Conservation (phyloP, 2,113 vertebrate species). For the Lepus americanus region DNA sequence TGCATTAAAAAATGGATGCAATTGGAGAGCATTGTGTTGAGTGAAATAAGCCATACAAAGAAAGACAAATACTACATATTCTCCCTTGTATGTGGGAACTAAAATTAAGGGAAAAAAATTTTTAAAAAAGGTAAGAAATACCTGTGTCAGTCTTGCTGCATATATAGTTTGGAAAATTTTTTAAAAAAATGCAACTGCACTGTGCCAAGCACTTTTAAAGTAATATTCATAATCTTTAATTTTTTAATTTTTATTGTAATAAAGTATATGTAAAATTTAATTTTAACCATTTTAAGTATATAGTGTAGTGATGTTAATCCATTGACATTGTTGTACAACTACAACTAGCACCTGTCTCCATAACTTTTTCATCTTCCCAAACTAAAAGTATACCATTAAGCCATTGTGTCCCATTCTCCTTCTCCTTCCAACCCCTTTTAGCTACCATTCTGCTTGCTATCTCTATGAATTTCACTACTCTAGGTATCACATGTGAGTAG, state of each 20-base stretch:
- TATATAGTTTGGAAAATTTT: no score
- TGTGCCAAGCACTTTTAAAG: slow-evolving; percentile 12
- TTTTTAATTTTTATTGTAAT: neutral
- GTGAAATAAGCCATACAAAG: no score
- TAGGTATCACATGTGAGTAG: neutral
- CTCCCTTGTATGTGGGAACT: no score
- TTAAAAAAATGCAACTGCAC: no score
- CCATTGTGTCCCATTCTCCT: neutral
- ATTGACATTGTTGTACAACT: neutral
- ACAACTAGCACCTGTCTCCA: neutral
- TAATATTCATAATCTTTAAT: slow-evolving; percentile 11
- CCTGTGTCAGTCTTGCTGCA: no score
- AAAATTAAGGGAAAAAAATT: no score
- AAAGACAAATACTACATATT: no score
- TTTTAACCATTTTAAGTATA: neutral
- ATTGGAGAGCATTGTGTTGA: no score
- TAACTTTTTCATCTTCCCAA: neutral
- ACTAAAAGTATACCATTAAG: neutral
- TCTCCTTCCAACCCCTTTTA: neutral
- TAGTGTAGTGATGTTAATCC: neutral
- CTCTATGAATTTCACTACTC: neutral
- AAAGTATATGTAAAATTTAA: neutral
- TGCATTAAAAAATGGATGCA: no score
- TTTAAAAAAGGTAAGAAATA: no score
- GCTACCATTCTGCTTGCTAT: neutral